Evolutionary conservation across 2,888 invertebrate genomes (phyloP), one percentile per base, ranked within the genome.

Genomic region (Synanthedon tipuliformis): DNA sequence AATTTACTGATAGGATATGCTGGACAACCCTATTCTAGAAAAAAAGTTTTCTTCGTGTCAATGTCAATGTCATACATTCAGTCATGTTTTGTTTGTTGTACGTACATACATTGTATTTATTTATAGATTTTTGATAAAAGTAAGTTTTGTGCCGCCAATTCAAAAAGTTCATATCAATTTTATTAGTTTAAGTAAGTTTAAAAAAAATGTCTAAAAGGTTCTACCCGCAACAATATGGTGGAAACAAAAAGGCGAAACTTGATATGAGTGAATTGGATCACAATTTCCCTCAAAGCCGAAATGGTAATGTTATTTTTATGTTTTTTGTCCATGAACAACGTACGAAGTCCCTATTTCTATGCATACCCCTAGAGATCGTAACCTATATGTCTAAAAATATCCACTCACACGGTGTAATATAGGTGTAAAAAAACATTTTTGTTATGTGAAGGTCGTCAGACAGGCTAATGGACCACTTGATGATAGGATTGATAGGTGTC

Each of bases 261-360:
- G 75, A 86, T 64, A 63, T 84, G 27, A 76, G 79, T 52, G 67
- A 78, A 55, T 75, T 81, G 8, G 84, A 87, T 62, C 86, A 86
- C 56, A 84, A 84, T 60, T 81, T 87, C 68, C 85, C 85, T 53
- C 57, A 82, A 15, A 87, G 86, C 71, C 87, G 85, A 49, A 73
- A 73, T 72, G 82, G 82, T 81, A 23, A 40, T 52, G 11, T 50
- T 40, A 7, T 15, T 41, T 16, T 52, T 41, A 49, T 18, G 11
- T 52, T 40, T 27, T 10, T 34, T 34, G 34, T 34, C 23, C 5
- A 23, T 23, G 23, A 23, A 23, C 23, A 23, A 23, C 5, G 4
- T 23, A 23, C 23, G 23, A 23, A 23, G 7, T 23, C 23, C 23
- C 23, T 23, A 23, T 23, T n/a, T 5, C 5, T 23, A 23, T 23